Evolutionary conservation across 2,888 invertebrate species (phyloP).

Genomic region (Lithophane ornitopus): DNA sequence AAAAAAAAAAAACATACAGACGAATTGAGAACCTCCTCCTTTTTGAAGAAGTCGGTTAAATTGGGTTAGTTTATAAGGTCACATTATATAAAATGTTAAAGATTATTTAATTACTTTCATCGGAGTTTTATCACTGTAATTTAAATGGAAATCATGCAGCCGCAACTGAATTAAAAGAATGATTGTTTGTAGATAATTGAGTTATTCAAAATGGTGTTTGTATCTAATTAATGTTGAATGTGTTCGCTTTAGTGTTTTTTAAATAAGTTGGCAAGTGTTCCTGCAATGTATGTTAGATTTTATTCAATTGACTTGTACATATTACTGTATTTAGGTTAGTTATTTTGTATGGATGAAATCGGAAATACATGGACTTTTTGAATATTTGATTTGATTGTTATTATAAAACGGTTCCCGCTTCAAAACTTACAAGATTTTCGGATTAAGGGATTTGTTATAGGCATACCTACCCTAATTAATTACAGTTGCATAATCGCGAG

Average conservation of each 20-base stretch:
- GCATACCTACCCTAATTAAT: neutral
- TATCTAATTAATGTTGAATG: constrained; percentile 9
- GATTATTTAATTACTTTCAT: neutral
- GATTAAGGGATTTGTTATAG: neutral
- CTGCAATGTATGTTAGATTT: constrained; percentile 21
- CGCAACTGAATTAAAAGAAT: neutral
- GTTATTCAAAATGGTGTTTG: constrained; percentile 19
- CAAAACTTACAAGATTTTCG: neutral
- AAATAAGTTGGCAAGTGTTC: constrained; percentile 23
- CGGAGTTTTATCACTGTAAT: neutral
- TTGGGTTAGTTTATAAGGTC: neutral
- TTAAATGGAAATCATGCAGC: neutral
- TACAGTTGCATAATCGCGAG: neutral
- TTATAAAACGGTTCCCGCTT: neutral
- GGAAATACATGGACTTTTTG: constrained; percentile 50
- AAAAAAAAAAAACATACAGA: no score
- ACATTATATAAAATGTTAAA: neutral
- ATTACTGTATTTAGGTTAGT: constrained; percentile 51
- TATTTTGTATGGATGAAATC: constrained; percentile 49
- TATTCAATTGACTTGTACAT: constrained; percentile 58
- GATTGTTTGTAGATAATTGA: constrained; percentile 12
- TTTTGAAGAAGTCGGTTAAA: no score
- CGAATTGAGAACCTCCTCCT: no score
- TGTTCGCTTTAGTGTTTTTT: constrained; percentile 16
- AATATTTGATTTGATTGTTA: constrained; percentile 12